Conservation (phyloP, 2,888 invertebrate genomes). For the Copidosoma aretas region DNA sequence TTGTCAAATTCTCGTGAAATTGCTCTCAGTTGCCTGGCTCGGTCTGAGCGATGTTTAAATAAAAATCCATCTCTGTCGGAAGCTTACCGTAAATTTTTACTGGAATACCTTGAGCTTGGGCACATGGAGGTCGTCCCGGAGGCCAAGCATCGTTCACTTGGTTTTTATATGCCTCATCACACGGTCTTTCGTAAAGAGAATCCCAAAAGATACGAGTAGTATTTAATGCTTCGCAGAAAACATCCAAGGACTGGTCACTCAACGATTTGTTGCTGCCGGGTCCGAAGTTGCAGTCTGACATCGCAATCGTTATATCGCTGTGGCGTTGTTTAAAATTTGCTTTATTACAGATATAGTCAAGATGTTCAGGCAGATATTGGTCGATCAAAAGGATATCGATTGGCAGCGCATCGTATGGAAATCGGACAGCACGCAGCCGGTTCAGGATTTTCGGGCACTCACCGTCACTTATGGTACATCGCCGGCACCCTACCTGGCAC, state of each 20-base stretch:
- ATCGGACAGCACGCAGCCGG: too few species aligned
- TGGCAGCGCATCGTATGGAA: not conserved
- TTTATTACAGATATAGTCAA: not conserved
- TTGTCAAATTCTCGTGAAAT: not conserved
- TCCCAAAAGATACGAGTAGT: slow-evolving; percentile 7
- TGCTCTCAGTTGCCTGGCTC: not conserved
- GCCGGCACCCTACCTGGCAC: not conserved
- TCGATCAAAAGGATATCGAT: not conserved
- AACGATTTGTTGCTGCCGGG: not conserved
- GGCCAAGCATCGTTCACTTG: not conserved
- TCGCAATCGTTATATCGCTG: not conserved
- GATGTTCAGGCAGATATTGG: not conserved
- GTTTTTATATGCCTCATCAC: slow-evolving; percentile 6
- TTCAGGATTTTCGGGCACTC: not conserved
- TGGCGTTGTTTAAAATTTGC: not conserved
- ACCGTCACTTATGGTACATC: not conserved
- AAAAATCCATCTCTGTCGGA: not conserved
- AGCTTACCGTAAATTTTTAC: not conserved
- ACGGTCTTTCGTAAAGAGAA: not conserved
- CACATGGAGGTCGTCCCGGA: not conserved
- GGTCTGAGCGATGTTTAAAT: not conserved
- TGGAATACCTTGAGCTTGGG: not conserved
- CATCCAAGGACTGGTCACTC: not conserved
- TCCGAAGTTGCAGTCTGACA: not conserved
- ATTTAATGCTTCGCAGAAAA: slow-evolving; percentile 13